phyloP scores from a whole-genome alignment of 2,113 vertebrate genomes.

The Aptenodytes forsteri region DNA sequence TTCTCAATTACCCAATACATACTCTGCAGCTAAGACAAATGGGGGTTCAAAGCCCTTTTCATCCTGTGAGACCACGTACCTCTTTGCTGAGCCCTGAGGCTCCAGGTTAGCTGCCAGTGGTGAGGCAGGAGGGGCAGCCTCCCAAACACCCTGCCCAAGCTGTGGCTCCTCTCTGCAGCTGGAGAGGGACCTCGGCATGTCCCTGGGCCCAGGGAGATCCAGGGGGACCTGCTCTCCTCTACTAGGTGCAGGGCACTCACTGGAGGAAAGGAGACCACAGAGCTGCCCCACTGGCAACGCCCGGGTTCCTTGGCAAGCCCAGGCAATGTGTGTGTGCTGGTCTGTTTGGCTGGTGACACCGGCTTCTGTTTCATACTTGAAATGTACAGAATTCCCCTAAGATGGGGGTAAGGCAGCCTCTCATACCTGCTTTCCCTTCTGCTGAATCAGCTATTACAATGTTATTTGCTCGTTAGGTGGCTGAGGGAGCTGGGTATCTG shows the following conservation, averaged over 20 bases:
- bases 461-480: not conserved
- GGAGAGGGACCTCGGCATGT: fast-evolving
- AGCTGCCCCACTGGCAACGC: not conserved
- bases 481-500: not conserved
- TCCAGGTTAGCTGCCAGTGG: not conserved
- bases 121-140: fast-evolving
- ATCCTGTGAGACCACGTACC: fast-evolving
- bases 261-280: fast-evolving
- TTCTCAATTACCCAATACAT: not conserved
- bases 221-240: fast-evolving
- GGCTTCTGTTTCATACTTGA: not conserved
- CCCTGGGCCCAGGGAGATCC: fast-evolving
- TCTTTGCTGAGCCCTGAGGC: not conserved
- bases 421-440: not conserved
- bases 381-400: not conserved
- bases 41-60: not conserved
- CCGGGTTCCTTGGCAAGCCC: not conserved
- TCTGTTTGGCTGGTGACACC: not conserved
- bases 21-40: not conserved
- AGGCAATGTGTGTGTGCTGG: fast-evolving
- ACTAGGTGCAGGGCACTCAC: not conserved
- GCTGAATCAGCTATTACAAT: fast-evolving
- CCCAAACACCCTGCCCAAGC: no score
- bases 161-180: not conserved
- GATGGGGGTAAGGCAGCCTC: not conserved